Conservation (phyloP, 2,888 invertebrate species). For the Epistrophe grossulariae region DNA sequence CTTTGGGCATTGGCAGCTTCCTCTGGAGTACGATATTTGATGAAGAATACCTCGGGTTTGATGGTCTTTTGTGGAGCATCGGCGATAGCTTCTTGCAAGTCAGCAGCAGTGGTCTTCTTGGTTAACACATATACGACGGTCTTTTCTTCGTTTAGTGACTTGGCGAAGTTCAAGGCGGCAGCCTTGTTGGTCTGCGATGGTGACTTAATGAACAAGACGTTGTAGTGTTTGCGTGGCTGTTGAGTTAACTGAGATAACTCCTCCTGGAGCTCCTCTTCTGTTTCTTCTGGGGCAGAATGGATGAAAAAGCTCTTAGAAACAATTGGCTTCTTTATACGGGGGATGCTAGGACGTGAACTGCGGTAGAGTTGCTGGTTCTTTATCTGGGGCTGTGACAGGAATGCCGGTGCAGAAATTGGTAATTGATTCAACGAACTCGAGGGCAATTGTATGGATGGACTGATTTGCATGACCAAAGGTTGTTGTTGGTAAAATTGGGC, state of each 20-base stretch:
- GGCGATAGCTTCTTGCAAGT: conserved; percentile 81
- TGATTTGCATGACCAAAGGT: conserved; percentile 62
- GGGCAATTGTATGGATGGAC: conserved; percentile 58
- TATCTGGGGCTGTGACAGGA: conserved; percentile 62
- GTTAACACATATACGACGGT: conserved; percentile 83
- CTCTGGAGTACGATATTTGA: conserved; percentile 83
- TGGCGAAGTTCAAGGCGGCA: conserved; percentile 81
- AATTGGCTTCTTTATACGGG: conserved; percentile 80
- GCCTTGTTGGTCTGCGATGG: conserved; percentile 81
- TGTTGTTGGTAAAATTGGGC: conserved; percentile 62
- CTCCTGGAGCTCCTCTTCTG: conserved; percentile 81
- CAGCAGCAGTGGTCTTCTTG: conserved; percentile 82
- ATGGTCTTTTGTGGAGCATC: conserved; percentile 81
- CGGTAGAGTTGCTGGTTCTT: conserved; percentile 77
- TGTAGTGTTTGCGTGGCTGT: conserved; percentile 82
- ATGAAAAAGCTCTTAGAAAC: conserved; percentile 83
- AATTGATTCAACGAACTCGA: conserved; percentile 21
- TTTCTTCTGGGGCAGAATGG: conserved; percentile 83
- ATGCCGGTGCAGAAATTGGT: conserved; percentile 36
- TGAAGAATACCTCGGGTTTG: conserved; percentile 84
- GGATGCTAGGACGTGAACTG: conserved; percentile 77
- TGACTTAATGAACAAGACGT: conserved; percentile 83
- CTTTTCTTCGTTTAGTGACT: conserved; percentile 82
- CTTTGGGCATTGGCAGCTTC: conserved; percentile 83
- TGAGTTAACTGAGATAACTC: conserved; percentile 80